Evolutionary conservation across 1,140 invertebrate species (phyloP), one percentile per base, ranked within the genome.

Genomic region (Cydia strobilella): DNA sequence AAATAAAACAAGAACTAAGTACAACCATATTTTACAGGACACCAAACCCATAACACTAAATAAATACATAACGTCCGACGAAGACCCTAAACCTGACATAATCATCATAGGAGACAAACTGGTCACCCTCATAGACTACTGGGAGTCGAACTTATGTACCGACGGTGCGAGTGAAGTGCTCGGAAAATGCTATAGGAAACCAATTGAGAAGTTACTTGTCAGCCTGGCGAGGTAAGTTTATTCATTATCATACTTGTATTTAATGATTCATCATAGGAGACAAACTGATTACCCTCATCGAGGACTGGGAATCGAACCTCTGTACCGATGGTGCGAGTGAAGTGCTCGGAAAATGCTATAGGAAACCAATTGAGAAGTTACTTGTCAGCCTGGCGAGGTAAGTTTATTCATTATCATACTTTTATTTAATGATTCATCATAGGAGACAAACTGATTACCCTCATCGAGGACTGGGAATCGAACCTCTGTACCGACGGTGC

Each of bases 381-480:
- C n/a, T n/a, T n/a, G n/a, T n/a, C n/a, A n/a, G n/a, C n/a, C n/a
- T n/a, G n/a, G n/a, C n/a, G n/a, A n/a, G n/a, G n/a, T n/a, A n/a
- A n/a, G n/a, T n/a, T n/a, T n/a, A n/a, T n/a, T n/a, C n/a, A n/a
- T n/a, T n/a, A n/a, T n/a, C n/a, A n/a, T n/a, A n/a, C n/a, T n/a
- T n/a, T n/a, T n/a, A n/a, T n/a, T n/a, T n/a, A n/a, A n/a, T n/a
- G n/a, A n/a, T n/a, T n/a, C 0, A 74, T 92, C 23, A 90, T 89
- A 0, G 87, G 89, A 0, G 90, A 93, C 51, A 92, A 92, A 75
- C 76, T 93, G 7, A 84, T 93, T 3, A 92, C 90, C 0, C 75
- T 93, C 3, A 84, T 93, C 4, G 87, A 93, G 35, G 93, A 93
- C 65, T 93, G 92, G 92, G 90, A 93, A 74, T 79, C 83, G 5